Evolutionary conservation across 2,888 invertebrate genomes (phyloP).

Genomic region (Neuroscelio doddi): DNA sequence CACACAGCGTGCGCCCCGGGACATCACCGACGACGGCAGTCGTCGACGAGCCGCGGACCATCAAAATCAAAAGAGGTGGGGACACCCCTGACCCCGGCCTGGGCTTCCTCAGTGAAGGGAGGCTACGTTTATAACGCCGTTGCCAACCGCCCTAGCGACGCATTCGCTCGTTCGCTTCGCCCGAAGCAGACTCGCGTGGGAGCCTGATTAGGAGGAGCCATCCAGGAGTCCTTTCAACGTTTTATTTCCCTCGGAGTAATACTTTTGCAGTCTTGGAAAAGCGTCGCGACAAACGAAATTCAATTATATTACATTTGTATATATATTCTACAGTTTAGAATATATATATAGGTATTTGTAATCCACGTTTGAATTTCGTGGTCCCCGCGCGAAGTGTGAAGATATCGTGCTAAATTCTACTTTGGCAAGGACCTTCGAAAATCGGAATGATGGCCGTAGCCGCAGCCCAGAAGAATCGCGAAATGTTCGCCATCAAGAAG

Average conservation of each 20-base stretch:
- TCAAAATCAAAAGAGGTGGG: slow-evolving; percentile 65
- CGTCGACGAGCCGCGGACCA: slow-evolving; percentile 58
- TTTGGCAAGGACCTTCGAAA: slow-evolving; percentile 18
- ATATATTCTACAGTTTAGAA: no score
- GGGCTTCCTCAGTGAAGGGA: slow-evolving; percentile 68
- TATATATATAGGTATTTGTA: no score
- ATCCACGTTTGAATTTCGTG: no score
- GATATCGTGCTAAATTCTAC: not conserved
- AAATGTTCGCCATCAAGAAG: slow-evolving; percentile 97
- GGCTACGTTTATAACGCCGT: slow-evolving; percentile 71
- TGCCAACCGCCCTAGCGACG: slow-evolving; percentile 69
- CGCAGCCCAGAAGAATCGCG: slow-evolving; percentile 94
- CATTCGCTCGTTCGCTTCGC: slow-evolving; percentile 72
- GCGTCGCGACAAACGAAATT: no score
- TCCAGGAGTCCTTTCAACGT: slow-evolving; percentile 38
- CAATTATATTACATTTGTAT: no score
- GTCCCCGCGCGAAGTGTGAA: no score
- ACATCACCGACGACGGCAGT: slow-evolving; percentile 49
- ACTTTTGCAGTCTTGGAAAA: no score
- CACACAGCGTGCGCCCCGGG: slow-evolving; percentile 34
- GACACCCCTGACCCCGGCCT: slow-evolving; percentile 70
- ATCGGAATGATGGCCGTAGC: slow-evolving; percentile 85
- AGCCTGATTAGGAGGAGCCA: slow-evolving; percentile 51
- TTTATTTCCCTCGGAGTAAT: no score
- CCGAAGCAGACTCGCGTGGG: slow-evolving; percentile 63